Evolutionary conservation across 2,113 vertebrate species (phyloP), one percentile per base, ranked within the genome.

Genomic region (Prionailurus viverrinus): DNA sequence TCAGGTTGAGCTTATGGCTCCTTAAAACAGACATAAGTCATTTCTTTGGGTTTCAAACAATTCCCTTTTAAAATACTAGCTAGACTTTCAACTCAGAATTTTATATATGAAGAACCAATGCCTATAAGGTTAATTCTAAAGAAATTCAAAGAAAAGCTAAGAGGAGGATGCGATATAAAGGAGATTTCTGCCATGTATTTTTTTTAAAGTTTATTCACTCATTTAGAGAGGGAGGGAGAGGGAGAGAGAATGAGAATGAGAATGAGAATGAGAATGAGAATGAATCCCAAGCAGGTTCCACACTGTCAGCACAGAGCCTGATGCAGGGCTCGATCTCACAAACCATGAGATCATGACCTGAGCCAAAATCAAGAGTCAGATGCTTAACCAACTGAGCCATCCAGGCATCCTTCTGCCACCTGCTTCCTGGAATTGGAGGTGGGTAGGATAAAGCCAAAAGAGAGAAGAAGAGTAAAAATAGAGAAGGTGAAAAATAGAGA

Each of bases 11-110:
- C 11, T 94, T 74, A 74, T 61, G 33, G 8, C 5, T 14, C 29
- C n/a, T 63, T 36, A 51, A 94, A 84, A 51, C 10, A 58, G 48
- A 41, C 15, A n/a, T 41, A 55, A 63, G 21, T 41, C 29, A 58
- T 36, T 94, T 51, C n/a, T 92, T 86, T 92, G 25, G 10, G 4
- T 69, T 89, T 97, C 55, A 86, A 86, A 80, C 9, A 85, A 92
- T 89, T 89, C 14, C 6, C 23, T 41, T 80, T 86, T 89, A 80
- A 92, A 84, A 89, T 85, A 76, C 48, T 79, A 84, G n/a, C 23
- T 55, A 86, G 31, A 81, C 7, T 95, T 83, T 45, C 16, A 74
- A 89, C 27, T 58, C 31, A 39, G 23, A 39, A 73, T 87, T 95
- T 83, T 79, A 45, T 7, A 65, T 81, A 27, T 53, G 29, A 53